Evolutionary conservation across 2,113 vertebrate genomes (phyloP).

Genomic region (Callithrix jacchus): DNA sequence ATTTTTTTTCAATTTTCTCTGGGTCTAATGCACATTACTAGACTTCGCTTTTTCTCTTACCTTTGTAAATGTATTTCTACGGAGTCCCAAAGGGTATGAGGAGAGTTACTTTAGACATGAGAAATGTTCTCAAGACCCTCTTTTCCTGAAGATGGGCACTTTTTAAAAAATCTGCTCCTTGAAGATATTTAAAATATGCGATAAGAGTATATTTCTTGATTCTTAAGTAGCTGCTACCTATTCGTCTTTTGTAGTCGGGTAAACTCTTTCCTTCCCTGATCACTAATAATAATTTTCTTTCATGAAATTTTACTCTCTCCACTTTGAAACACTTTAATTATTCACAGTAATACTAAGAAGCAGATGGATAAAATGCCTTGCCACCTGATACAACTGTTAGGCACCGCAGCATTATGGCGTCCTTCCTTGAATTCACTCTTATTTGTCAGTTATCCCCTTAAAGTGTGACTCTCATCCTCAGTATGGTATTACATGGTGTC

Average conservation of each 20-base stretch:
- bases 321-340: not conserved
- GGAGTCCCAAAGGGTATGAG: not conserved
- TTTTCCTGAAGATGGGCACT: not conserved
- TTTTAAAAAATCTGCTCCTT: not conserved
- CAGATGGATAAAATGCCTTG: not conserved
- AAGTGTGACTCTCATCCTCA: not conserved
- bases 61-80: not conserved
- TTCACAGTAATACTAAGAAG: not conserved
- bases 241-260: not conserved
- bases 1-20: not conserved
- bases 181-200: not conserved
- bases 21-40: not conserved
- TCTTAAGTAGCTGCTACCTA: not conserved
- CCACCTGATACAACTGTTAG: not conserved
- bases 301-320: not conserved
- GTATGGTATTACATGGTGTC: fast-evolving
- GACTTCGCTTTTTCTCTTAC: not conserved
- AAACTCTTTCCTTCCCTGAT: not conserved
- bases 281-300: not conserved
- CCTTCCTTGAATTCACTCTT: not conserved
- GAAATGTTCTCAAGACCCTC: not conserved
- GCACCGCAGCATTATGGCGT: not conserved
- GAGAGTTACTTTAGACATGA: not conserved
- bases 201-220: not conserved
- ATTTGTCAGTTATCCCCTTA: not conserved